Percentiles rank a stretch among this genome's conserved stretches.
phyloP scores from a whole-genome alignment of 2,888 invertebrate genomes.

The Noctua janthina region DNA sequence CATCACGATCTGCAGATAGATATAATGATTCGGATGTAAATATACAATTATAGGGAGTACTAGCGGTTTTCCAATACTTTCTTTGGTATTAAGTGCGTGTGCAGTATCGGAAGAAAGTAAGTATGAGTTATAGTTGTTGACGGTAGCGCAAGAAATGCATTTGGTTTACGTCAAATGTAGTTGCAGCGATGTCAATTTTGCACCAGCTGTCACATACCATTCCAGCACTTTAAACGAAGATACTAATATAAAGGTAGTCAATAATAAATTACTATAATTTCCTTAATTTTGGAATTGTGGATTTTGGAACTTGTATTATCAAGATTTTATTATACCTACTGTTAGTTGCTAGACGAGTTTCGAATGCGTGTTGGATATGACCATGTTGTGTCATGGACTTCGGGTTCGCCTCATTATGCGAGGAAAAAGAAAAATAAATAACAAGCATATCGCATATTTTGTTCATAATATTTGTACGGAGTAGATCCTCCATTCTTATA shows the following conservation, averaged over 20 bases:
- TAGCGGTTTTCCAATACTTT: conserved; percentile 49
- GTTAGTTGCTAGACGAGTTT: background rate
- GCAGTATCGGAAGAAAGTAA: conserved; percentile 45
- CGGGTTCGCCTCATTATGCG: background rate
- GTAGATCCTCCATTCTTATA: background rate
- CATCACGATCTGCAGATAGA: conserved; percentile 58
- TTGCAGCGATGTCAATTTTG: background rate
- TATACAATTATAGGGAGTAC: conserved; percentile 26
- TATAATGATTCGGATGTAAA: conserved; percentile 44
- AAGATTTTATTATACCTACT: background rate
- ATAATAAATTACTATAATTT: background rate
- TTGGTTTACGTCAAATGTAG: background rate
- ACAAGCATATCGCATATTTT: background rate
- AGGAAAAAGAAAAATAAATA: conserved; percentile 8
- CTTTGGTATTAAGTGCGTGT: conserved; percentile 24
- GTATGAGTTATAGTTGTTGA: conserved; percentile 7
- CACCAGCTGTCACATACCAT: background rate
- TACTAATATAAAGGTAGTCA: background rate
- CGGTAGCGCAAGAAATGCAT: background rate
- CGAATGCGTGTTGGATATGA: background rate
- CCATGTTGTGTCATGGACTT: background rate
- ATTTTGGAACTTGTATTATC: background rate
- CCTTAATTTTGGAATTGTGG: background rate
- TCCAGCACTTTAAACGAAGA: background rate
- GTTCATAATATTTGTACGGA: background rate